Base-by-base conservation (phyloP, 2,888 invertebrate genomes). In the Cerceris rybyensis region DNA sequence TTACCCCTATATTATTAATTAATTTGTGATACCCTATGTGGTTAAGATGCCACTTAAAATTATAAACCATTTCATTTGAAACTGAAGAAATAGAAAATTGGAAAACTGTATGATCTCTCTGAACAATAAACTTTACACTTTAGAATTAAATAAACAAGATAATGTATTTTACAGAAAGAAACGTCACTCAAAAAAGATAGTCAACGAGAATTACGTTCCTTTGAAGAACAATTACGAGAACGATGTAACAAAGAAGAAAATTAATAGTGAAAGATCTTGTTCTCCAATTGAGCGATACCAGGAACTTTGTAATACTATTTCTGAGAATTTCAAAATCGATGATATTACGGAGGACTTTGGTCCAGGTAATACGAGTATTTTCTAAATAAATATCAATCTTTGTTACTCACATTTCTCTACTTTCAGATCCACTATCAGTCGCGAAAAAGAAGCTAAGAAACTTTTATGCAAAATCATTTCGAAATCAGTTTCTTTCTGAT, bases 371-470 rank as follows among this genome's bases (percentile, higher is more conserved):
- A 2, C 50, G 9, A 7, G 11, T n/a, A 50, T 50, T 50, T n/a
- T 7, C 7, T 2, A 50, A n/a, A 2, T 13, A 1, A 50, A 7
- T 50, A 8, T 0, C 6, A 11, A 46, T 50, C 1, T 7, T 50
- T 7, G 1, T 11, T 11, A 13, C 2, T 50, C n/a, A 9, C 7
- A 0, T 16, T 7, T 46, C 4, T 7, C 7, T 6, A 8, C 42
- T 8, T 13, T 7, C 9, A 79, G 79, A 78, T 61, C 70, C 73
- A 0, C 7, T 79, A 11, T 6, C 49, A 13, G 17, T 41, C 0
- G 64, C 70, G 7, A 78, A 78, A 39, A 50, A 50, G 9, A 74
- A 70, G 50, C 13, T 80, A 9, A 54, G 80, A 17, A 52, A 11
- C 13, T n/a, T 54, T 0, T 78, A 74, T 2, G 70, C 78, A 0